A percentile compares a stretch with the other conserved stretches of the same genome.
Conservation (phyloP, 2,888 invertebrate genomes). For the Melanotus villosus region DNA sequence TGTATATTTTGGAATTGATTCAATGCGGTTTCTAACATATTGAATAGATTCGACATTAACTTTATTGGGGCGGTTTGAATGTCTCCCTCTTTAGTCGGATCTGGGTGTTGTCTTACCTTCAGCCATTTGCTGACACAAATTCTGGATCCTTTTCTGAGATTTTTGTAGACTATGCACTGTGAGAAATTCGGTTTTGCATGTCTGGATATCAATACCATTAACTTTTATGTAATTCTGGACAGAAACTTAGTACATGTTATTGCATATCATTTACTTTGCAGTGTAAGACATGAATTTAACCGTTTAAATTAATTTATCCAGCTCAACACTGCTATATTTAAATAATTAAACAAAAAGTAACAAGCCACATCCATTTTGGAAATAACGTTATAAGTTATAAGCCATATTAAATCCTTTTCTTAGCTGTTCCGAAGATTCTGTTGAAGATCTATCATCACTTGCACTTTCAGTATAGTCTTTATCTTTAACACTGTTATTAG, state of each 20-base stretch:
- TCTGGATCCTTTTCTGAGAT: conserved; percentile 37
- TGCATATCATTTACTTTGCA: too few relatives aligned
- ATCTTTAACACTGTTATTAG: too few relatives aligned
- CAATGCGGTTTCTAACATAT: conserved; percentile 43
- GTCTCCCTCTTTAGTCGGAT: conserved; percentile 39
- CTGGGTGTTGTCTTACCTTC: conserved; percentile 22
- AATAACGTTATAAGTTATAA: too few relatives aligned
- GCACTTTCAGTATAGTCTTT: too few relatives aligned
- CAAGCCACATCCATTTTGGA: too few relatives aligned
- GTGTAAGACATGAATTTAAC: too few relatives aligned
- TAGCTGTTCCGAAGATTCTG: too few relatives aligned
- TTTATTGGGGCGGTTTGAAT: conserved; percentile 43
- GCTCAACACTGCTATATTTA: too few relatives aligned
- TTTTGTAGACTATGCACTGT: conserved; percentile 26
- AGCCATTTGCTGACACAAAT: conserved; percentile 33
- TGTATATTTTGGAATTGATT: conserved; percentile 38
- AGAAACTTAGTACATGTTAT: neutral
- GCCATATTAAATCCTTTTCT: too few relatives aligned
- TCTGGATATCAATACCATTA: conserved; percentile 37
- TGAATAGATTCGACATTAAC: conserved; percentile 27
- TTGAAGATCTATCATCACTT: too few relatives aligned
- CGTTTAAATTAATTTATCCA: too few relatives aligned
- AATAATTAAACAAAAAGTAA: too few relatives aligned
- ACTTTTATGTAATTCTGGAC: conserved; percentile 40
- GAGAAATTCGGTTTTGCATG: conserved; percentile 46